Evolutionary conservation across 2,888 invertebrate species (phyloP).

Genomic region (Eledone cirrhosa): DNA sequence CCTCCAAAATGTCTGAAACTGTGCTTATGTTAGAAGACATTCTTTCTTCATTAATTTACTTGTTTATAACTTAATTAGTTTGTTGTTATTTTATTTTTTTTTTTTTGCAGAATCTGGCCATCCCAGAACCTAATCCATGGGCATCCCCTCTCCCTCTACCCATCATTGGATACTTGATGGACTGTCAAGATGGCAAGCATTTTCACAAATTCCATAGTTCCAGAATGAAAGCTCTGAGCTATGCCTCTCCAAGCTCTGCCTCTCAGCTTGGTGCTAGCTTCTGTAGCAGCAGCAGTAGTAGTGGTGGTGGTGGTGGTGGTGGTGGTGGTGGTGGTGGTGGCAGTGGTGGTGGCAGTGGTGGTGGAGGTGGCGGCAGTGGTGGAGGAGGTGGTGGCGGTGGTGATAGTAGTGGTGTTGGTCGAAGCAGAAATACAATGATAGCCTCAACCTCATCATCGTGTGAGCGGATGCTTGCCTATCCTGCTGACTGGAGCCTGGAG

Average conservation of each 20-base stretch:
- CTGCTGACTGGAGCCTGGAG: conserved; percentile 21
- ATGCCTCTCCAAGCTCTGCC: neutral
- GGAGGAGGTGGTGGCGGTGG: neutral
- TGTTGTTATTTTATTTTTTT: neutral
- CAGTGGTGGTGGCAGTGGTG: neutral
- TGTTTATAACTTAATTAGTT: too few relatives aligned
- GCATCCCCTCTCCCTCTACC: conserved; percentile 51
- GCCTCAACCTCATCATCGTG: conserved; percentile 10
- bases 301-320: neutral
- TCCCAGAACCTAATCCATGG: conserved; percentile 56
- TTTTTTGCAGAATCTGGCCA: conserved; percentile 46
- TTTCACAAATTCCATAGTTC: conserved; percentile 14
- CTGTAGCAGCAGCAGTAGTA: conserved; percentile 19
- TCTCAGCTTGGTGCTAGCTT: neutral
- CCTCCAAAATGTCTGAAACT: too few relatives aligned
- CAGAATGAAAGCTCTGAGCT: conserved; percentile 24
- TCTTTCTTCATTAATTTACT: too few relatives aligned
- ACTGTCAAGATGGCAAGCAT: conserved; percentile 45
- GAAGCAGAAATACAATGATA: neutral
- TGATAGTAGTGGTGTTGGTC: neutral
- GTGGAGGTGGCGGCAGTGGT: neutral
- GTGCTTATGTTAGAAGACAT: too few relatives aligned
- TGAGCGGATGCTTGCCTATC: conserved; percentile 14
- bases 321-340: neutral
- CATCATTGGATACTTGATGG: conserved; percentile 51